Evolutionary conservation across 2,797 vertebrate species (phyloP), one percentile per base, ranked within the genome.

Genomic region (Anguilla pacifica): DNA sequence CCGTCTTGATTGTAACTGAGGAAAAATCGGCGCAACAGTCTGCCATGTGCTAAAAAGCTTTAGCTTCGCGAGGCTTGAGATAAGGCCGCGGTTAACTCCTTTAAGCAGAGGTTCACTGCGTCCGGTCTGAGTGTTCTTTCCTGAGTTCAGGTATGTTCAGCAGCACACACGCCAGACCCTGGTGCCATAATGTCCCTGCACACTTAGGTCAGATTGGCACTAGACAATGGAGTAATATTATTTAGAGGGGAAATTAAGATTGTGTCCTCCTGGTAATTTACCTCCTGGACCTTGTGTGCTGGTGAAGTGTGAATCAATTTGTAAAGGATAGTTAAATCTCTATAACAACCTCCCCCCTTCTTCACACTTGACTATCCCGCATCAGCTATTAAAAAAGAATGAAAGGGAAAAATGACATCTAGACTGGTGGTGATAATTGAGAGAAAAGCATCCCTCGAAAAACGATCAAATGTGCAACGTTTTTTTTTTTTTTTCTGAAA

Each of bases 311-410:
- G 96, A 96, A 96, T 96, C 96, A 96, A 96, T 96, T 96, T 95
- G 96, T 96, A 95, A 96, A 95, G 96, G 94, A 96, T 95, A 96
- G 96, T 96, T 96, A 96, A 96, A 96, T 95, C 95, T 95, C 94
- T 95, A 96, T 95, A 96, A 96, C 95, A 95, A 95, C 96, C 95
- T 95, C 95, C 95, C 88, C 94, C 93, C 92, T 94, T 96, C 94
- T 94, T 95, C 95, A 95, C 95, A 95, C 94, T 93, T 95, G 94
- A 95, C 94, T 95, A 94, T 95, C 94, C 92, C 94, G 93, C 93
- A 92, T 94, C 95, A 94, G 94, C 95, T 94, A 95, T 96, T 96
- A 96, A 96, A 96, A 95, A 85, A 85, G 59, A 88, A 94, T 92
- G 93, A 94, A 94, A 93, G 92, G 86, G 85, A 88, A 86, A 93